A percentile compares a stretch with the other conserved stretches of the same genome.
phyloP scores from a whole-genome alignment of 2,797 vertebrate species.

The Diplodus puntazzo region DNA sequence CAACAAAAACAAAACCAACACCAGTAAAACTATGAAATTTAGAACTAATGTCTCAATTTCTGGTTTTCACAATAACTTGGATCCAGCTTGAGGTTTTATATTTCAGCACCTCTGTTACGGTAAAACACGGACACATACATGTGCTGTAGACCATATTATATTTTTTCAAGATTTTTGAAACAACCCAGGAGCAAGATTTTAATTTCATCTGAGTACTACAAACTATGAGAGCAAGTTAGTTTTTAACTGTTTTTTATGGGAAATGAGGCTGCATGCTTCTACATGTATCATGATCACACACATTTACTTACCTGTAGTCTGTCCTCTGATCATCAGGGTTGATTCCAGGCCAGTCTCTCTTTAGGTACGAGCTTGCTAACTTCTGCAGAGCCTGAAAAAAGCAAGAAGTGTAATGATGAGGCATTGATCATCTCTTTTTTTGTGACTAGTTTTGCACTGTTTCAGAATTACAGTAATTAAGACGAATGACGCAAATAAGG shows the following conservation, averaged over 20 bases:
- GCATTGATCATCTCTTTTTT: neutral
- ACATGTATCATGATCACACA: neutral
- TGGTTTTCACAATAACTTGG: slow-evolving; percentile 10
- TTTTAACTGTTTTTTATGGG: neutral
- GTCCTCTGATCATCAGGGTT: slow-evolving; percentile 92
- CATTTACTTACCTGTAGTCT: slow-evolving; percentile 91
- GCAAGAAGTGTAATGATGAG: slow-evolving; percentile 36
- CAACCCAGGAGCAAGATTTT: slow-evolving; percentile 1
- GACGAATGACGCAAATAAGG: neutral
- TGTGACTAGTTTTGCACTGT: neutral
- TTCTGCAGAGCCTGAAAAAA: slow-evolving; percentile 94
- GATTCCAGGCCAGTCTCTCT: slow-evolving; percentile 96
- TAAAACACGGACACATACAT: slow-evolving; percentile 34
- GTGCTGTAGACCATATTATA: neutral
- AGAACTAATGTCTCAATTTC: neutral
- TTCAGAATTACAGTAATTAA: neutral
- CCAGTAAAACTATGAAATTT: neutral
- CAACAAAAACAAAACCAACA: slow-evolving; percentile 1
- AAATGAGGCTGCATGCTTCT: neutral
- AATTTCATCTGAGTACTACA: neutral
- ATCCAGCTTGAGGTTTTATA: slow-evolving; percentile 31
- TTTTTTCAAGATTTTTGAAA: neutral
- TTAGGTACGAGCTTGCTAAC: slow-evolving; percentile 96
- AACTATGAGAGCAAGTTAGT: too few relatives aligned
- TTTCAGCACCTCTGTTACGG: slow-evolving; percentile 25